These are phyloP conservation scores for Petrocephalus sullivani DNA, from an alignment of 2,797 vertebrate species.

Conservation along the genomic window DNA sequence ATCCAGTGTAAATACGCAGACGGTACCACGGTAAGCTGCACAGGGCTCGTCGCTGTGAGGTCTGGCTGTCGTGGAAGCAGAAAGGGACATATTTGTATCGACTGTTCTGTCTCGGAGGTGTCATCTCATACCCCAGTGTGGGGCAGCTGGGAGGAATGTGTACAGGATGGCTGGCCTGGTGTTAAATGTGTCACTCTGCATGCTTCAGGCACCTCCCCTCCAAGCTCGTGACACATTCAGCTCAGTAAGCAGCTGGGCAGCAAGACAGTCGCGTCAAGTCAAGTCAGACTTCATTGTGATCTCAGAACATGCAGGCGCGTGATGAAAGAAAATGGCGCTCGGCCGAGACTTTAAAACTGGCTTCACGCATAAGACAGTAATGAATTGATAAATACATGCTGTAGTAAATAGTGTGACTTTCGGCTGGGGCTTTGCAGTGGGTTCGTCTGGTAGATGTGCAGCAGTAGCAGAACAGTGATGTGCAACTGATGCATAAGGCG, in stretches of 20 bases:
- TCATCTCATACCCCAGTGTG: neutral
- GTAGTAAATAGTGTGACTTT: neutral
- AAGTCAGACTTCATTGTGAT: neutral
- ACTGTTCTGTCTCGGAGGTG: no score
- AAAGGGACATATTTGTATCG: neutral
- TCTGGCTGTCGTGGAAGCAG: neutral
- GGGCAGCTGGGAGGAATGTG: neutral
- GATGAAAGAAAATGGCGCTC: neutral
- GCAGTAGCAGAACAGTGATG: neutral
- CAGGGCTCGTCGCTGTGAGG: neutral
- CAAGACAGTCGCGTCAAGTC: neutral
- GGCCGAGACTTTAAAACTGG: neutral
- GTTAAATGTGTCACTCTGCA: neutral
- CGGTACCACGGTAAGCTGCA: neutral
- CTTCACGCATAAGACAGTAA: neutral
- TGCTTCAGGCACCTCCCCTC: neutral
- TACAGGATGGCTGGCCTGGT: neutral
- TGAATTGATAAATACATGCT: neutral
- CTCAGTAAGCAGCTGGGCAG: neutral
- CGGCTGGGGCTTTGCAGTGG: neutral
- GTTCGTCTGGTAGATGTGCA: neutral
- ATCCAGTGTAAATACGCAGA: conserved; percentile 23
- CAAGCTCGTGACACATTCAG: neutral
- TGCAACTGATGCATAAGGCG: neutral
- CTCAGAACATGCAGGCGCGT: neutral